Evolutionary conservation across 2,113 vertebrate genomes (phyloP).

Genomic region (Eurystomus gularis): DNA sequence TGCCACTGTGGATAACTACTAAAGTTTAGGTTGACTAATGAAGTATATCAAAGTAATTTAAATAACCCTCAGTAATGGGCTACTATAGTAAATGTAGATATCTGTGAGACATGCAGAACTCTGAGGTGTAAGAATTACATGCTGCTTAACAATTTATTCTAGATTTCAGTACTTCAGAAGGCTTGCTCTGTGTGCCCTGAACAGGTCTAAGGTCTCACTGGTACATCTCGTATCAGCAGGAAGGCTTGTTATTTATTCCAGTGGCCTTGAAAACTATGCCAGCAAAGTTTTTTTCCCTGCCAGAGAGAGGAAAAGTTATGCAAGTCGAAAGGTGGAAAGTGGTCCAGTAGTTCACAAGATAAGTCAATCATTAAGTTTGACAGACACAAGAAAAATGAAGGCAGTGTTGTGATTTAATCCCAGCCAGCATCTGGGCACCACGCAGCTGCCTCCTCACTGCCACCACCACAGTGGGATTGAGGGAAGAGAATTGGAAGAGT

Average conservation of each 20-base stretch:
- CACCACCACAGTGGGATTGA: too few relatives aligned
- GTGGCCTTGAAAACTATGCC: neutral
- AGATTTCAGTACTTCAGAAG: neutral
- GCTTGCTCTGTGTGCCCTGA: neutral
- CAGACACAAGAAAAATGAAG: neutral
- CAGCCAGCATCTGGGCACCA: neutral
- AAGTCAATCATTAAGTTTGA: neutral
- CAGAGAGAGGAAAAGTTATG: neutral
- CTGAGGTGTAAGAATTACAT: neutral
- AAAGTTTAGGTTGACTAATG: conserved; percentile 24
- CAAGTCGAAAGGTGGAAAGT: neutral
- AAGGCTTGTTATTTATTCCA: neutral
- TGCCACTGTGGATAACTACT: neutral
- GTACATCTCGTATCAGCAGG: neutral
- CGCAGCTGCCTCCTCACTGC: neutral
- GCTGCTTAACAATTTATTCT: neutral
- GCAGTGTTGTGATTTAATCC: neutral
- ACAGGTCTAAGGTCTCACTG: neutral
- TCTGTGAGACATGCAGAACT: neutral
- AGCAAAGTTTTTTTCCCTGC: neutral
- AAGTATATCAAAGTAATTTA: conserved; percentile 36
- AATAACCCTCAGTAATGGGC: neutral
- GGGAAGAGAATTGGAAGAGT: neutral
- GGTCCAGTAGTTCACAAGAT: neutral
- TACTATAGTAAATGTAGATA: neutral